These are phyloP conservation scores for Argya squamiceps DNA, from an alignment of 2,797 vertebrate species.

Conservation along the genomic window DNA sequence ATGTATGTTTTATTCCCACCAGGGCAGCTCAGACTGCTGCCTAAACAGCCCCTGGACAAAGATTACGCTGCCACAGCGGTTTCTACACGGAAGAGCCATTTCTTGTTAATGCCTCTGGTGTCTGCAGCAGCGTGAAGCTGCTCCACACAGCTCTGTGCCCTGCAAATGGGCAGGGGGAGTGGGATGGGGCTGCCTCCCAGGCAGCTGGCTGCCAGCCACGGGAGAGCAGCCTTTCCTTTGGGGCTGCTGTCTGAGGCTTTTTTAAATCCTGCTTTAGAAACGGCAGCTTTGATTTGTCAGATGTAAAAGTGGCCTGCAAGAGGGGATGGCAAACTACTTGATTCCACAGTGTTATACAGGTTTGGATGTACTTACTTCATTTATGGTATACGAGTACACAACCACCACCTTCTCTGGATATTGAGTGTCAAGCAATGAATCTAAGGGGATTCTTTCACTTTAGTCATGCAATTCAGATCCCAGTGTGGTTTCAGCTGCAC, in stretches of 20 bases:
- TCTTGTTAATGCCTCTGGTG: background rate
- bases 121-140: background rate
- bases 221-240: background rate
- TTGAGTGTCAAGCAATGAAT: background rate
- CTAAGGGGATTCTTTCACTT: background rate
- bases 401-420: background rate
- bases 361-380: background rate
- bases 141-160: background rate
- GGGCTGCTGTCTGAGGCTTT: background rate
- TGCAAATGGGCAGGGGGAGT: background rate
- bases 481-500: background rate
- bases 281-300: background rate
- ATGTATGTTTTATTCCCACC: background rate
- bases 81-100: background rate
- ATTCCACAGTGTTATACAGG: background rate
- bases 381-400: background rate
- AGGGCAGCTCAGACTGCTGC: background rate
- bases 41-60: background rate
- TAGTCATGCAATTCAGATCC: background rate
- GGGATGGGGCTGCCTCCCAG: background rate
- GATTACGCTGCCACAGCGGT: slow-evolving; percentile 31
- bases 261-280: background rate
- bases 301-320: background rate
- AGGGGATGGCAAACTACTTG: background rate
- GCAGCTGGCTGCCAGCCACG: background rate